A percentile compares a stretch with the other conserved stretches of the same genome.
Conservation (phyloP, 2,113 vertebrate species). For the Heloderma charlesbogerti region DNA sequence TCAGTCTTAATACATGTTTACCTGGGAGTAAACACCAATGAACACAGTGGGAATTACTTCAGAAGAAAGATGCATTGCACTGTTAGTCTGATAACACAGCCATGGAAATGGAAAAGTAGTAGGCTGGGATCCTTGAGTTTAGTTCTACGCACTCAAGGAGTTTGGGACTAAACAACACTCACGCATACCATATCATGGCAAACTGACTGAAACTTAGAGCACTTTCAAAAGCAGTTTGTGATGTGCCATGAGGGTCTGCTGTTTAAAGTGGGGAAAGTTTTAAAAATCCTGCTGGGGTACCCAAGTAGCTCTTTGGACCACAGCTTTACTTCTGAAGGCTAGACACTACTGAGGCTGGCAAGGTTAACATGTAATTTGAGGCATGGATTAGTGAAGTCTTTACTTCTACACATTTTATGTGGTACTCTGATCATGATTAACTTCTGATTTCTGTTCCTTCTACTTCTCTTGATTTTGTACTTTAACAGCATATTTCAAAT, state of each 20-base stretch:
- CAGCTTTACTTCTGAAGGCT: background rate
- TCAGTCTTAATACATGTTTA: background rate
- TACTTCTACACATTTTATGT: background rate
- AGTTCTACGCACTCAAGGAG: background rate
- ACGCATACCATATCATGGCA: background rate
- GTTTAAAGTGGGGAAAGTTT: background rate
- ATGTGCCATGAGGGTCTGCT: background rate
- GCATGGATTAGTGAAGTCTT: background rate
- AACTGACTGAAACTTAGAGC: background rate
- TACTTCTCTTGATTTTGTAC: background rate
- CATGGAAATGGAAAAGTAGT: background rate
- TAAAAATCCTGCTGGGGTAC: background rate
- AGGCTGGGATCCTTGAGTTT: background rate
- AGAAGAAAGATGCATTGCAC: too few relatives aligned
- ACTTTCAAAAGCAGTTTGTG: background rate
- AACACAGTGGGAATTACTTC: too few relatives aligned
- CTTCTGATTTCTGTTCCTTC: background rate
- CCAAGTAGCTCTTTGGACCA: background rate
- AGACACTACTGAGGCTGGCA: background rate
- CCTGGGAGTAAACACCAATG: background rate
- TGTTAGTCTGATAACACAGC: background rate
- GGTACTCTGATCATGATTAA: background rate
- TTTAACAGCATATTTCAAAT: conserved; percentile 21
- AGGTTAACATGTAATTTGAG: background rate
- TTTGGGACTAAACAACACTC: background rate